These are phyloP conservation scores for Scaptodrosophila latifasciaeformis DNA, from an alignment of 2,888 invertebrate species.

Conservation along the genomic window DNA sequence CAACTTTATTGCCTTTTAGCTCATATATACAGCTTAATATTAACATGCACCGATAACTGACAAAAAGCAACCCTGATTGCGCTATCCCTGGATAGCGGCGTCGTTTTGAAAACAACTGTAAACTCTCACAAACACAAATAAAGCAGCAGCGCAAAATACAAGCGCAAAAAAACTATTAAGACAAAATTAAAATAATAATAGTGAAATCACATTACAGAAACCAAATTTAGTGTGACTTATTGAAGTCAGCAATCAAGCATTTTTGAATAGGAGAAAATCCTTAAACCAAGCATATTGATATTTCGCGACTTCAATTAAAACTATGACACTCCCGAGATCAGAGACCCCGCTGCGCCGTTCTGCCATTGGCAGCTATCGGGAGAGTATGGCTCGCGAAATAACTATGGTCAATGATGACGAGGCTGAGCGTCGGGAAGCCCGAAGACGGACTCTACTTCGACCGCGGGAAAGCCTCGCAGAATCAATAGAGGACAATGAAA, in stretches of 20 bases:
- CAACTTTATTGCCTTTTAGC: too few relatives aligned
- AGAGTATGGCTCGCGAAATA: constrained; percentile 42
- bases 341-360: constrained; percentile 72
- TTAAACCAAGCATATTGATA: too few relatives aligned
- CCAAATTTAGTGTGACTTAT: too few relatives aligned
- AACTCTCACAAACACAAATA: constrained; percentile 55
- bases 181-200: constrained; percentile 24
- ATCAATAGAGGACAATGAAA: constrained; percentile 78
- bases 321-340: constrained; percentile 70
- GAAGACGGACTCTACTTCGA: constrained; percentile 60
- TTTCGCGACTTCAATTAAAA: too few relatives aligned
- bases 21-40: too few relatives aligned
- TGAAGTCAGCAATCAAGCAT: too few relatives aligned
- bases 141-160: constrained; percentile 15
- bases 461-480: constrained; percentile 36
- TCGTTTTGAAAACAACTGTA: constrained; percentile 64
- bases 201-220: too few relatives aligned
- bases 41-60: not conserved
- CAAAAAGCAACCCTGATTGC: not conserved
- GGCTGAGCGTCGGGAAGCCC: constrained; percentile 77
- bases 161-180: constrained; percentile 21
- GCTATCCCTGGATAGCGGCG: constrained; percentile 52
- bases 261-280: too few relatives aligned
- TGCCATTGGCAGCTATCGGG: constrained; percentile 62
- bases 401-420: constrained; percentile 77